A percentile compares a stretch with the other conserved stretches of the same genome.
These are phyloP conservation scores for Oreamnos americanus DNA, from an alignment of 2,113 vertebrate species.

Conservation along the genomic window DNA sequence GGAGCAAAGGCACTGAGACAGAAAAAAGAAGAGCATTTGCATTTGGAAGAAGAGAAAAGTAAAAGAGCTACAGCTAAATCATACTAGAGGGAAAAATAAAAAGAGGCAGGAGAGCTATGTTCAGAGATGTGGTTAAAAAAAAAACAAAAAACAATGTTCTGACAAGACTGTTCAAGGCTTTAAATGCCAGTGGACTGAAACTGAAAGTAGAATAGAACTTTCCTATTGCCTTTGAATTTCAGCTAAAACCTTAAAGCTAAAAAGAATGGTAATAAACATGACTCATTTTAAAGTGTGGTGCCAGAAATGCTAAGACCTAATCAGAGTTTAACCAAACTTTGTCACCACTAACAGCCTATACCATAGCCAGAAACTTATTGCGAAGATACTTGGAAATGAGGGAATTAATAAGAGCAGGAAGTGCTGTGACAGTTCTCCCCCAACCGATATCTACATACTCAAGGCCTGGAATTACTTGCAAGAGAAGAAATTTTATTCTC, in stretches of 20 bases:
- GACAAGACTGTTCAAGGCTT: background rate
- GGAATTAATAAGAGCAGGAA: background rate
- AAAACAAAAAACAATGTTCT: background rate
- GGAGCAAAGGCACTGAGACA: background rate
- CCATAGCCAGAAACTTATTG: background rate
- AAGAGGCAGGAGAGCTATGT: background rate
- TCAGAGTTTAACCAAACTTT: background rate
- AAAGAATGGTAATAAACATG: background rate
- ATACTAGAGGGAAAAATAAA: background rate
- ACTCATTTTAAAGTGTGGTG: background rate
- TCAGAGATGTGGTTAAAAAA: background rate
- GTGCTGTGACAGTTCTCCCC: background rate
- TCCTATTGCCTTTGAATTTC: background rate
- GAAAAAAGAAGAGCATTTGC: background rate
- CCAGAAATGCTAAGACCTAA: background rate
- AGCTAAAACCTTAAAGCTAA: slow-evolving; percentile 6
- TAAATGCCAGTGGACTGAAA: background rate
- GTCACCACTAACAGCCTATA: background rate
- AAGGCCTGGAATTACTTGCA: background rate
- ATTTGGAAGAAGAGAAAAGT: background rate
- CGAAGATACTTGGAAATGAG: background rate
- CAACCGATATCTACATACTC: background rate
- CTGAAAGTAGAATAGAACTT: background rate
- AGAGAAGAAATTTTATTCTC: background rate
- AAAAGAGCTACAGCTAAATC: background rate